These are phyloP conservation scores for Hyppa rectilinea DNA, from an alignment of 2,888 invertebrate species.

Conservation along the genomic window DNA sequence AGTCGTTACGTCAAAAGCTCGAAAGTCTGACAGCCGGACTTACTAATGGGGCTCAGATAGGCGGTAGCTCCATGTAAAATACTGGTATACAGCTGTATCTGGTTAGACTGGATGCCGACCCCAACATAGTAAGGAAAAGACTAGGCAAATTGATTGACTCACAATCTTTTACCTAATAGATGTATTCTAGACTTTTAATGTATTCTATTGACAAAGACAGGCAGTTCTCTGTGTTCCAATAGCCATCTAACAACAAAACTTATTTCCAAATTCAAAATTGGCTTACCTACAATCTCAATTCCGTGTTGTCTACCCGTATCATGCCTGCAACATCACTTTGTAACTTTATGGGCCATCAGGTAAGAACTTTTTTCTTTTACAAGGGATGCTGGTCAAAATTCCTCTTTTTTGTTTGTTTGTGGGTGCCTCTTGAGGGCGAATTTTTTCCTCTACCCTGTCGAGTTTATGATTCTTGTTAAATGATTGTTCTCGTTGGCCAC, in stretches of 20 bases:
- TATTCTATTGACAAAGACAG: no score
- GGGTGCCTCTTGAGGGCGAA: slow-evolving; percentile 1
- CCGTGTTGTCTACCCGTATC: slow-evolving; percentile 15
- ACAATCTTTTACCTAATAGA: no score
- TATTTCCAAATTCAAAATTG: neutral
- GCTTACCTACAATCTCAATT: neutral
- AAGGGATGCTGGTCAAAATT: slow-evolving; percentile 47
- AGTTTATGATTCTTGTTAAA: neutral
- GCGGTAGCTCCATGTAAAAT: no score
- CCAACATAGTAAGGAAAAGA: no score
- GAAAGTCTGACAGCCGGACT: no score
- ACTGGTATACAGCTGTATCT: no score
- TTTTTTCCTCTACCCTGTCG: slow-evolving; percentile 14
- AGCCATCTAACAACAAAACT: neutral
- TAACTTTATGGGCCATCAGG: slow-evolving; percentile 29
- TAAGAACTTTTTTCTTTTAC: slow-evolving; percentile 37
- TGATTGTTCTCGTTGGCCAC: neutral
- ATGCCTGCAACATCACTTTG: slow-evolving; percentile 12
- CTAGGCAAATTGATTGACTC: no score
- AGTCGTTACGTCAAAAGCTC: no score
- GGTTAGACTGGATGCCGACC: no score
- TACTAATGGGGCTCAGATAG: no score
- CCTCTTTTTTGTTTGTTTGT: slow-evolving; percentile 3
- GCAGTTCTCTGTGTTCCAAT: neutral
- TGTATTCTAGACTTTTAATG: no score